Percentiles rank a stretch among this genome's conserved stretches.
Evolutionary conservation across 2,888 invertebrate species (phyloP).

Genomic region (Blastobasis lacticolella): DNA sequence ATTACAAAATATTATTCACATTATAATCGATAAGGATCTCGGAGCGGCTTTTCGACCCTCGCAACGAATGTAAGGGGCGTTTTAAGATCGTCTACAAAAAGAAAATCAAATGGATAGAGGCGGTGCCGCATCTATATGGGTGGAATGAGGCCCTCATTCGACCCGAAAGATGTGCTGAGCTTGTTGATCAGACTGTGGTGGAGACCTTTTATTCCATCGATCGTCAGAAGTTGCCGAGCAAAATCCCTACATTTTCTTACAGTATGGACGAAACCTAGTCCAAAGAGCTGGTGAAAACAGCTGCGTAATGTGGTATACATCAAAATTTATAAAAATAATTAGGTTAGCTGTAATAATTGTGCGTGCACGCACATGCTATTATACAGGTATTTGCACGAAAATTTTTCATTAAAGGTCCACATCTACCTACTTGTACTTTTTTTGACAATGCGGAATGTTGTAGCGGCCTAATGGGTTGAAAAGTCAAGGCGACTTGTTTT

Average conservation of each 20-base stretch:
- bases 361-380: too few relatives aligned
- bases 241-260: background rate
- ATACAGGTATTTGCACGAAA: too few relatives aligned
- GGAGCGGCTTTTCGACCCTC: slow-evolving; percentile 35
- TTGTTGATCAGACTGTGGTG: slow-evolving; percentile 1
- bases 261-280: too few relatives aligned
- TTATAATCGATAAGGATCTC: slow-evolving; percentile 48
- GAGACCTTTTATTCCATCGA: slow-evolving; percentile 10
- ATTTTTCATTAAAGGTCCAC: too few relatives aligned
- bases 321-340: too few relatives aligned
- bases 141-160: slow-evolving; percentile 12
- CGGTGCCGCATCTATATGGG: slow-evolving; percentile 13
- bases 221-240: slow-evolving; percentile 11
- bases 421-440: background rate
- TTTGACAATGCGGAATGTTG: slow-evolving; percentile 1
- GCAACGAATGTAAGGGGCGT: slow-evolving; percentile 44
- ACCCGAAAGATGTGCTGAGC: background rate
- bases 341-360: too few relatives aligned
- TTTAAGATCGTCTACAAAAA: slow-evolving; percentile 37
- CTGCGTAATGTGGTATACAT: too few relatives aligned
- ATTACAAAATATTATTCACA: slow-evolving; percentile 46
- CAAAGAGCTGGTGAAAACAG: too few relatives aligned
- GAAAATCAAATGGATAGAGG: slow-evolving; percentile 34
- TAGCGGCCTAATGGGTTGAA: slow-evolving; percentile 7
- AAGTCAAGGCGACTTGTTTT: slow-evolving; percentile 17